phyloP scores from a whole-genome alignment of 2,113 vertebrate species.

The Gnathonemus longibarbis region DNA sequence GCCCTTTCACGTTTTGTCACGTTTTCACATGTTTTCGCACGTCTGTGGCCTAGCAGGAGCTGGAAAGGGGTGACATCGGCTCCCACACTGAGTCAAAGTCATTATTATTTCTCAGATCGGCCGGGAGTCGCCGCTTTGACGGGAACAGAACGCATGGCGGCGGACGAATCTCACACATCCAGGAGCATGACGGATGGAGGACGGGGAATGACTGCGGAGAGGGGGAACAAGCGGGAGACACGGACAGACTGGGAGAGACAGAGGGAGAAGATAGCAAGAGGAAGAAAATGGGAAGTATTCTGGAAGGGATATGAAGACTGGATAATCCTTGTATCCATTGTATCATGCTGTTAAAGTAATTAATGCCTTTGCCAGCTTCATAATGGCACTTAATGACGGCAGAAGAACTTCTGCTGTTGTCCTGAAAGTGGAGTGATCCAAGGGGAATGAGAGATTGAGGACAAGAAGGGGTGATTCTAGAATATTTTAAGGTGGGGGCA shows the following conservation, averaged over 20 bases:
- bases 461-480: background rate
- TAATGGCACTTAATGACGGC: conserved; percentile 57
- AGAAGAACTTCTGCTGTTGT: conserved; percentile 48
- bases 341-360: conserved; percentile 58
- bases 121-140: background rate
- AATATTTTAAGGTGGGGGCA: background rate
- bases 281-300: background rate
- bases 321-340: conserved; percentile 57
- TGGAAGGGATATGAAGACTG: conserved; percentile 36
- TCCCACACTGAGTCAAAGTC: conserved; percentile 5
- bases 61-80: background rate
- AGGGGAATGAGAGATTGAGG: conserved; percentile 8
- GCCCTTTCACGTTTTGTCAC: background rate
- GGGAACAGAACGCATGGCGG: background rate
- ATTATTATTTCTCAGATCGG: conserved; percentile 16
- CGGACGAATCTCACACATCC: conserved; percentile 12
- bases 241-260: background rate
- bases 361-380: conserved; percentile 54
- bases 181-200: conserved; percentile 15
- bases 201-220: background rate
- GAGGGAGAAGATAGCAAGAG: background rate
- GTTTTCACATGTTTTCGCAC: background rate
- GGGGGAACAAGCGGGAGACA: background rate
- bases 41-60: background rate
- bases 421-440: conserved; percentile 22